A percentile compares a stretch with the other conserved stretches of the same genome.
Conservation (phyloP, 1,140 invertebrate species). For the Aradophagus sp. region DNA sequence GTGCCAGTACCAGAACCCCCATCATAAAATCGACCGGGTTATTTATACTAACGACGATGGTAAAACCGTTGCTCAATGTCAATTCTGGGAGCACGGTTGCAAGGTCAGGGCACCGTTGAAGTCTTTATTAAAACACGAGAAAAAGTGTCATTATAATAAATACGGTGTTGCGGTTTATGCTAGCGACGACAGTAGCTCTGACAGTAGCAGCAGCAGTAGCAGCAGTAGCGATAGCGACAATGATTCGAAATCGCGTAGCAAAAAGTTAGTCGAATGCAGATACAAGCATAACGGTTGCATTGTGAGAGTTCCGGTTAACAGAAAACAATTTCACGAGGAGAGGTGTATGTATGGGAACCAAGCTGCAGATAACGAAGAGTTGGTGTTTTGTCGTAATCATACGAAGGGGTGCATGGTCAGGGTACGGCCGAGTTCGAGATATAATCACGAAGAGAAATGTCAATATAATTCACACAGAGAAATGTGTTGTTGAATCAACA, state of each 20-base stretch:
- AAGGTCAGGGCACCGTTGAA: conserved; percentile 60
- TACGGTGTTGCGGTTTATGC: conserved; percentile 20
- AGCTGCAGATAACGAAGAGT: neutral
- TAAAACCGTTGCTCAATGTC: no score
- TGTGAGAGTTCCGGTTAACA: conserved; percentile 3
- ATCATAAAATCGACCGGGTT: no score
- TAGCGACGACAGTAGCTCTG: conserved; percentile 5
- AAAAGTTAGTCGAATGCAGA: conserved; percentile 5
- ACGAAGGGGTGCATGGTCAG: conserved; percentile 9
- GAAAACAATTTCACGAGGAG: conserved; percentile 22
- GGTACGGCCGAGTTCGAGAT: neutral
- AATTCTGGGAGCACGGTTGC: conserved; percentile 59
- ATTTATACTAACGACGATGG: no score
- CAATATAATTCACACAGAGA: conserved; percentile 2
- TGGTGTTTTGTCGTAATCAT: conserved; percentile 3
- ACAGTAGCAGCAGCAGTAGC: no score
- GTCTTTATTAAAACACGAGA: conserved; percentile 60
- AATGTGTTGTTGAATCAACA: no score
- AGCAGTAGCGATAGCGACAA: neutral
- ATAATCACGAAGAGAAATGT: conserved; percentile 7
- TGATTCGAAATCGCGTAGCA: neutral
- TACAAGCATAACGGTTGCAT: conserved; percentile 14
- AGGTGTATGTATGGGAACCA: conserved; percentile 12
- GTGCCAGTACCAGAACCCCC: no score
- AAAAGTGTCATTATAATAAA: conserved; percentile 62